Conservation (phyloP, 1,140 invertebrate species). For the Ceratina australensis region DNA sequence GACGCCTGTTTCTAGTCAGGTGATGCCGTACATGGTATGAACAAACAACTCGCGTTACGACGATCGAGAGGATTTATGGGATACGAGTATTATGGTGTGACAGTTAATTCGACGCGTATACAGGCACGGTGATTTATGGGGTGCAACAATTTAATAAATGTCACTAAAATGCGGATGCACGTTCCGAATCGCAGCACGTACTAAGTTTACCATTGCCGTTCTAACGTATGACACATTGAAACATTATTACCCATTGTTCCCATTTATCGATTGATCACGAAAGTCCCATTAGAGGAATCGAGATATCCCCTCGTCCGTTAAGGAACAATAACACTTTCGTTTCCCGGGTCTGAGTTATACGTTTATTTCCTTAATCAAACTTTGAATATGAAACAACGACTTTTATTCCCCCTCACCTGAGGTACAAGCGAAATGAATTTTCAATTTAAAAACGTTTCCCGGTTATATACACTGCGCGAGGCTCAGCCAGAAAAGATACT, state of each 20-base stretch:
- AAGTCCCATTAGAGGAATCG: not conserved
- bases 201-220: slow-evolving; percentile 4
- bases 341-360: not conserved
- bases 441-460: not conserved
- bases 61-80: not conserved
- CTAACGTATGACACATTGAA: not conserved
- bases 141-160: slow-evolving; percentile 44
- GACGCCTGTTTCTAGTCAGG: no score
- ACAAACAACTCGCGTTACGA: not conserved
- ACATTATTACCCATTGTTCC: not conserved
- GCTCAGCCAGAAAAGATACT: not conserved
- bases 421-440: not conserved
- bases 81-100: not conserved
- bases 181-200: slow-evolving; percentile 1
- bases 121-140: slow-evolving; percentile 29
- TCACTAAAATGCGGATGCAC: slow-evolving; percentile 18
- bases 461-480: no score
- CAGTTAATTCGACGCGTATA: slow-evolving; percentile 24
- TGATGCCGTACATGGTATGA: not conserved
- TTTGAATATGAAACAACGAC: not conserved
- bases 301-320: not conserved
- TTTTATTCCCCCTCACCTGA: not conserved
- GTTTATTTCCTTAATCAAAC: not conserved
- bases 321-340: not conserved
- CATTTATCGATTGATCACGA: slow-evolving; percentile 1